Evolutionary conservation across 1,140 invertebrate species (phyloP), one percentile per base, ranked within the genome.

Genomic region (Galleria mellonella): DNA sequence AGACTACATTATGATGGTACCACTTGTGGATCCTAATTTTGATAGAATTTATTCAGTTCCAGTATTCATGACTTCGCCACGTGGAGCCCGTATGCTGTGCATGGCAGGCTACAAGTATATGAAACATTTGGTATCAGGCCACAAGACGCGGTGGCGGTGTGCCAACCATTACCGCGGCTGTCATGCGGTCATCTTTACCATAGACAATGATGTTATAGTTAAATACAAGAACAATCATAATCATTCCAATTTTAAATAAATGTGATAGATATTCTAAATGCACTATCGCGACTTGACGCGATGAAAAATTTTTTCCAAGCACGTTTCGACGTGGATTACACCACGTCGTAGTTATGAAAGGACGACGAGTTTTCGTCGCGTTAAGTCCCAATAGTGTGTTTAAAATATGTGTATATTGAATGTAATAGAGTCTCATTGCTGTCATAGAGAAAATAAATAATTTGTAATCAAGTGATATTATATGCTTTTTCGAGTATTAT

Each of bases 61-160:
- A 40, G 27, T 59, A 0, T 72, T 72, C 46, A 49, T 40, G 0
- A 56, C 32, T 4, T 51, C 69, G 0, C 38, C 43, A 0, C 55
- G 72, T 4, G 72, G 70, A 0, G 61, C 62, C 5, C 43, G 51
- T 0, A 51, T 67, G 12, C 50, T 76, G 14, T 43, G 32, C 1
- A 31, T 67, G 4, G 12, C 37, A 9, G 65, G 68, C 0, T 68
- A 62, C 47, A 62, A 59, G 14, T 77, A 65, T 38, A 48, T 47
- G 1, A 15, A 29, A 12, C 40, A 38, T 23, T 5, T 38, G 27
- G 9, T 15, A 1, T 1, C 10, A 6, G 39, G 27, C 5, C 5
- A 2, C 0, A 74, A 71, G 40, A 66, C 57, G 0, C 36, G 77
- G 1, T 83, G 77, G 77, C 63, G 63, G 37, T 84, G 81, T 29